phyloP scores from a whole-genome alignment of 2,888 invertebrate genomes.

The Platypus cylindrus region DNA sequence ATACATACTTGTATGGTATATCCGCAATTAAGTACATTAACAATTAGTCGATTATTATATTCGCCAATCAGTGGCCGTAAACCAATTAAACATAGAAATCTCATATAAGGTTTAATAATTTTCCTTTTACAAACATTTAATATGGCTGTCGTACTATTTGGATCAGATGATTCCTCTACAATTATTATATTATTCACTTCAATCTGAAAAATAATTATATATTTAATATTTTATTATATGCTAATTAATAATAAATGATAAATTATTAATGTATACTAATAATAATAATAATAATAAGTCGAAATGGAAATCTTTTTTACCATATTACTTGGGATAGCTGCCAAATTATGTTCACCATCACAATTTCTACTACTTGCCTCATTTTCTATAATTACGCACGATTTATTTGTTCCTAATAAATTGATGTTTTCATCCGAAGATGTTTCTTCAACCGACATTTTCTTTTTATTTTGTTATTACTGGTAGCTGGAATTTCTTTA shows the following conservation, averaged over 20 bases:
- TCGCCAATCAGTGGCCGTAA: conserved; percentile 56
- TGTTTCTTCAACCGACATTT: too few relatives aligned
- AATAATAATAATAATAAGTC: too few relatives aligned
- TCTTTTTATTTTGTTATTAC: too few relatives aligned
- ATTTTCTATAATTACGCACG: too few relatives aligned
- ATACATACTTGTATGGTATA: conserved; percentile 42
- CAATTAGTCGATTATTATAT: conserved; percentile 45
- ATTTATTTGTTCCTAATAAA: too few relatives aligned
- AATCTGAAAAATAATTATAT: conserved; percentile 39
- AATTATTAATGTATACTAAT: too few relatives aligned
- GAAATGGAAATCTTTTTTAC: too few relatives aligned
- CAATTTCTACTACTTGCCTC: too few relatives aligned
- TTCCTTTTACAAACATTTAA: conserved; percentile 71
- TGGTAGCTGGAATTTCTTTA: too few relatives aligned
- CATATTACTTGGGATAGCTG: conserved; percentile 15
- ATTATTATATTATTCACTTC: conserved; percentile 59
- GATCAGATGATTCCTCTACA: conserved; percentile 33
- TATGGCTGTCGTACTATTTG: conserved; percentile 64
- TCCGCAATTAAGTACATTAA: conserved; percentile 49
- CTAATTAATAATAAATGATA: too few relatives aligned
- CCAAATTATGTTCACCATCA: conserved; percentile 10
- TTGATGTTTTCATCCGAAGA: too few relatives aligned
- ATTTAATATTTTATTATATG: conserved; percentile 2
- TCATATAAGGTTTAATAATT: conserved; percentile 65
- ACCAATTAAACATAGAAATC: conserved; percentile 61